Evolutionary conservation across 2,113 vertebrate genomes (phyloP).

Genomic region (Ochotona princeps): DNA sequence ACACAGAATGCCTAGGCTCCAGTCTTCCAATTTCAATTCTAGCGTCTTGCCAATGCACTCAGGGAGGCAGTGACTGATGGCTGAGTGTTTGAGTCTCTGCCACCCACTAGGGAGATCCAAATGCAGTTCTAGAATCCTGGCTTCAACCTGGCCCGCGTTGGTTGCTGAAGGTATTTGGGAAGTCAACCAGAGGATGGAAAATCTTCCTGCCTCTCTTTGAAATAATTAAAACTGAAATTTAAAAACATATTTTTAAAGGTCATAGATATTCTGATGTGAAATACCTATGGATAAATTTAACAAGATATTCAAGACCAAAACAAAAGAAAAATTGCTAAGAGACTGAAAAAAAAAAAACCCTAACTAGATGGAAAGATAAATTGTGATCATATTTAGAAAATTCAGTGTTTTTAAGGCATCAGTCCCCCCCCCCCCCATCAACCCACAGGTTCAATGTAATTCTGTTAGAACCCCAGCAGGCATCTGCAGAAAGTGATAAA

Average conservation of each 20-base stretch:
- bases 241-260: slow-evolving; percentile 29
- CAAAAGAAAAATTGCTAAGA: slow-evolving; percentile 22
- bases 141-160: too few species aligned
- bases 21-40: too few species aligned
- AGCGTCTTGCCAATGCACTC: neutral
- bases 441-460: too few species aligned
- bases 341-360: neutral
- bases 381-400: neutral
- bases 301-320: slow-evolving; percentile 17
- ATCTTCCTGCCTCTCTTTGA: too few species aligned
- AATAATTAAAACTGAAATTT: neutral
- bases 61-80: too few species aligned
- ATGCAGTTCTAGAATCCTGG: too few species aligned
- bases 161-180: too few species aligned
- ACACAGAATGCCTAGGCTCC: too few species aligned
- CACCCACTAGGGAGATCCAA: too few species aligned
- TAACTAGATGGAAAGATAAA: neutral
- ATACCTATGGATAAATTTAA: neutral
- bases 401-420: neutral
- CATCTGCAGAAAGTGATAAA: neutral
- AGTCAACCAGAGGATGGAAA: too few species aligned
- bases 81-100: too few species aligned
- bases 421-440: neutral
- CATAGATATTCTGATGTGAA: neutral
- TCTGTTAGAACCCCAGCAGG: neutral